A percentile compares a stretch with the other conserved stretches of the same genome.
Conservation (phyloP, 2,888 invertebrate genomes). For the Drosophila demipolita region DNA sequence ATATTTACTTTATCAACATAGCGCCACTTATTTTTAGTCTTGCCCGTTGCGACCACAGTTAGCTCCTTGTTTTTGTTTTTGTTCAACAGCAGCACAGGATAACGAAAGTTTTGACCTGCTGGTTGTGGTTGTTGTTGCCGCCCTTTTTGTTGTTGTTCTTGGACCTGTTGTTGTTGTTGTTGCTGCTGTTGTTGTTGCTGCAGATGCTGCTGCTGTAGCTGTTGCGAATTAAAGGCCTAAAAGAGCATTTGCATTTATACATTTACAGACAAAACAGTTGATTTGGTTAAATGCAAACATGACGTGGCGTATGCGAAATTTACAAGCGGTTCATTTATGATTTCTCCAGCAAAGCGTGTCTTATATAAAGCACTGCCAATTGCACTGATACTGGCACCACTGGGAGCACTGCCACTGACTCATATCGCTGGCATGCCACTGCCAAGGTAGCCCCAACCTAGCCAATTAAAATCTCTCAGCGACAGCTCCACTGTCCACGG, state of each 20-base stretch:
- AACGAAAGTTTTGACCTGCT: constrained; percentile 79
- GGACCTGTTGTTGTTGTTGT: constrained; percentile 49
- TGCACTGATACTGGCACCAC: background rate
- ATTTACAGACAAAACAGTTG: constrained; percentile 26
- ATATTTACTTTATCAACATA: constrained; percentile 85
- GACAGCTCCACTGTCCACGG: constrained; percentile 42
- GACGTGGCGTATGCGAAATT: constrained; percentile 70
- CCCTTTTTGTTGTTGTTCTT: constrained; percentile 31
- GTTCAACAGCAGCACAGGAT: constrained; percentile 85
- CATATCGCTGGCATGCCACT: constrained; percentile 36
- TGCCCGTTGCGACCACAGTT: constrained; percentile 84
- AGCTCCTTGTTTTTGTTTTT: constrained; percentile 85
- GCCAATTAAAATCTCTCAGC: constrained; percentile 55
- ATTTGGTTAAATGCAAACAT: constrained; percentile 38
- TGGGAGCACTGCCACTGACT: constrained; percentile 22
- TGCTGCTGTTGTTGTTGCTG: constrained; percentile 63
- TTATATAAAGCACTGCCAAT: constrained; percentile 3
- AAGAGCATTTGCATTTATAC: constrained; percentile 67
- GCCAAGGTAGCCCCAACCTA: constrained; percentile 42
- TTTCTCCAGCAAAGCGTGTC: constrained; percentile 17
- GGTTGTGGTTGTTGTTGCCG: constrained; percentile 59
- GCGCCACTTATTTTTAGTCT: constrained; percentile 84
- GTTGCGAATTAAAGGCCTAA: constrained; percentile 72
- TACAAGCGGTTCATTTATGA: constrained; percentile 60
- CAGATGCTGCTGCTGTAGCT: constrained; percentile 49